phyloP scores from a whole-genome alignment of 1,140 invertebrate genomes.

The Thaumatotibia leucotreta region DNA sequence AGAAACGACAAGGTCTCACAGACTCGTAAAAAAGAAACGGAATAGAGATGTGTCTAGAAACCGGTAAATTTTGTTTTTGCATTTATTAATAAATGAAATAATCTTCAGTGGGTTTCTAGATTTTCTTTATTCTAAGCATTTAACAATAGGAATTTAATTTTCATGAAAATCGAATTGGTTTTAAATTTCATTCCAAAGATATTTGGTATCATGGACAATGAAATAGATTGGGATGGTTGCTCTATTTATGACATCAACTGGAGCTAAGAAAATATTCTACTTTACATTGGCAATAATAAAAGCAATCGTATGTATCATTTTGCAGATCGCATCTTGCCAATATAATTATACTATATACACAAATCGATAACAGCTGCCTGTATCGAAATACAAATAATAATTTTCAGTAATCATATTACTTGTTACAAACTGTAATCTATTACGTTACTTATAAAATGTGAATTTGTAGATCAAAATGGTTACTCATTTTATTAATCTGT shows the following conservation, averaged over 20 bases:
- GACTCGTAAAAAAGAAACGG: slow-evolving; percentile 69
- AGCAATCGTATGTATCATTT: neutral
- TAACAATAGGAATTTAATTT: neutral
- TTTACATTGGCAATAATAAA: neutral
- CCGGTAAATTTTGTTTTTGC: slow-evolving; percentile 5
- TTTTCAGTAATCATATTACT: neutral
- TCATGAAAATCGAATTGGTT: neutral
- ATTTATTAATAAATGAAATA: neutral
- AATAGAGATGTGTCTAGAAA: slow-evolving; percentile 9
- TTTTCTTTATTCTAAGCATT: slow-evolving; percentile 2
- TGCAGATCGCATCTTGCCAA: slow-evolving; percentile 10
- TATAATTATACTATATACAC: neutral
- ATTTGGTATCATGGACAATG: neutral
- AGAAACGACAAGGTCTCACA: slow-evolving; percentile 87
- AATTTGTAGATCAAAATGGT: neutral
- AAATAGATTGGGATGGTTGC: neutral
- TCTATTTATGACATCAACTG: neutral
- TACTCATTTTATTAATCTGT: neutral
- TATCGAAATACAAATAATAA: neutral
- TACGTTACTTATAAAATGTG: neutral
- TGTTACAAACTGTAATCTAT: neutral
- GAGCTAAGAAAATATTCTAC: neutral
- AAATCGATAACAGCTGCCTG: neutral
- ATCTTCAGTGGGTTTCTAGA: neutral
- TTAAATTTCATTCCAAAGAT: slow-evolving; percentile 1